Evolutionary conservation across 2,797 vertebrate genomes (phyloP).

Genomic region (Miichthys miiuy): DNA sequence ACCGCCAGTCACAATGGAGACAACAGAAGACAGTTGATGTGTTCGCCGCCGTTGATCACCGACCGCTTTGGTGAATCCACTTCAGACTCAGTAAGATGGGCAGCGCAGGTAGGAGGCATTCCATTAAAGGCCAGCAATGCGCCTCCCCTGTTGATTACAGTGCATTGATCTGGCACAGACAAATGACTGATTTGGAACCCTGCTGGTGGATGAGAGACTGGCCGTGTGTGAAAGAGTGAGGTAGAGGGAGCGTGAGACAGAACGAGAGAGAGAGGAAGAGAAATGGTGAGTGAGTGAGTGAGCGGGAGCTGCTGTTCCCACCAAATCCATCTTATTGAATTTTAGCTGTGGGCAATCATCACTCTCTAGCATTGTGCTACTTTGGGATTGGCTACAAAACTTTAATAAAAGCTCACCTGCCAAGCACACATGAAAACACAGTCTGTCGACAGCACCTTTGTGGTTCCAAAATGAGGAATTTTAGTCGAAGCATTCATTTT

Average conservation of each 20-base stretch:
- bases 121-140: slow-evolving; percentile 53
- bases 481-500: slow-evolving; percentile 59
- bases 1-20: slow-evolving; percentile 13
- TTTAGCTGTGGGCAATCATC: slow-evolving; percentile 72
- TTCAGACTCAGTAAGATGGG: slow-evolving; percentile 34
- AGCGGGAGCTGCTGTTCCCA: slow-evolving; percentile 50
- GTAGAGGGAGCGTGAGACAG: slow-evolving; percentile 5
- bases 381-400: slow-evolving; percentile 63
- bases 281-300: slow-evolving; percentile 7
- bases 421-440: slow-evolving; percentile 34
- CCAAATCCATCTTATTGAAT: slow-evolving; percentile 81
- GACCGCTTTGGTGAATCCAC: slow-evolving; percentile 38
- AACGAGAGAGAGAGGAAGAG: slow-evolving; percentile 13
- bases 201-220: slow-evolving; percentile 35
- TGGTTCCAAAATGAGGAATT: slow-evolving; percentile 53
- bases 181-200: slow-evolving; percentile 49
- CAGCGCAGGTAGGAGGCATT: slow-evolving; percentile 53
- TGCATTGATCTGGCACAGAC: slow-evolving; percentile 50
- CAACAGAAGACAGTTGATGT: slow-evolving; percentile 30
- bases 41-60: slow-evolving; percentile 42
- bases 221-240: slow-evolving; percentile 28
- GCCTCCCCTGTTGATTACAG: slow-evolving; percentile 52
- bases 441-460: slow-evolving; percentile 26
- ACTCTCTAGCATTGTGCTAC: slow-evolving; percentile 67
- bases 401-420: slow-evolving; percentile 79